Conservation (phyloP, 2,797 vertebrate genomes). For the Artibeus lituratus region DNA sequence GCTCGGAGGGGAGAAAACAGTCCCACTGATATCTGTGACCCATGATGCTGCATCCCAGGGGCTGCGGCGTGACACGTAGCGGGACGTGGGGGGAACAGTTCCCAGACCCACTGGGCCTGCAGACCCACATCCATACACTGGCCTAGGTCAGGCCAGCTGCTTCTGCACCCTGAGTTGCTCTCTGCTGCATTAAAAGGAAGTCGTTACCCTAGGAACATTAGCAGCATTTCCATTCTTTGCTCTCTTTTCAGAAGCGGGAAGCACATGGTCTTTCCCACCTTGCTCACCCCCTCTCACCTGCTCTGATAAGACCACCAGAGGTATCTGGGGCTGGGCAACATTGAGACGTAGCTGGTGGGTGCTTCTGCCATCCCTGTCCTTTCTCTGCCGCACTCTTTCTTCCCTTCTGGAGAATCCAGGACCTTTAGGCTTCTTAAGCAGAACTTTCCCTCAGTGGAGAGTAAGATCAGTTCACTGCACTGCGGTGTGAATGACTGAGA, state of each 20-base stretch:
- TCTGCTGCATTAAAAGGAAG: not conserved
- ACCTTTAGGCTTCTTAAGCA: not conserved
- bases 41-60: fast-evolving
- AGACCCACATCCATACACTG: not conserved
- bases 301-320: not conserved
- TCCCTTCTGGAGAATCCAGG: not conserved
- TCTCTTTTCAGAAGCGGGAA: not conserved
- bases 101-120: not conserved
- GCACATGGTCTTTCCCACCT: not conserved
- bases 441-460: not conserved
- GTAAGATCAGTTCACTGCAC: not conserved
- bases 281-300: not conserved
- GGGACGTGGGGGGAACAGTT: not conserved
- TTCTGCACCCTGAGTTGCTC: not conserved
- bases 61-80: not conserved
- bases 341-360: fast-evolving
- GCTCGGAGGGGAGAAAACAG: not conserved
- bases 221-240: not conserved
- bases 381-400: not conserved
- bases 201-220: not conserved
- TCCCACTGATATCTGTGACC: not conserved
- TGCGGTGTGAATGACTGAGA: not conserved
- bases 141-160: not conserved
- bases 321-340: not conserved
- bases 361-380: not conserved